phyloP scores from a whole-genome alignment of 1,140 invertebrate species.

The Drosophila serrata region DNA sequence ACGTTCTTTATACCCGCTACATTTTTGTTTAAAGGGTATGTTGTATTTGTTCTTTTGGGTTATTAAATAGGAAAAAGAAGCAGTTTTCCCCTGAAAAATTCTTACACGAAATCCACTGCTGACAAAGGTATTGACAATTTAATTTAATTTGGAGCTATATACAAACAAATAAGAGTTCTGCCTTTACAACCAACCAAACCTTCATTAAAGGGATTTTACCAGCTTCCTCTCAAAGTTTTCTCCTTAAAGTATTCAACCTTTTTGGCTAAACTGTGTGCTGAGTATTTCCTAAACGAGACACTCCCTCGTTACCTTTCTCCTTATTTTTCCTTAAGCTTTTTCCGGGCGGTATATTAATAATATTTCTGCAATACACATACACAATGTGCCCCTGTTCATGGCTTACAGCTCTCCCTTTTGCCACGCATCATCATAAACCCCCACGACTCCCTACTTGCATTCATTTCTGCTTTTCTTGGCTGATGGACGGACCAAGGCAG shows the following conservation, averaged over 20 bases:
- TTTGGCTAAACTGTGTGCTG: no score
- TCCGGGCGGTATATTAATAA: conserved; percentile 71
- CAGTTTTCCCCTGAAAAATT: background rate
- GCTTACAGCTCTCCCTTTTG: background rate
- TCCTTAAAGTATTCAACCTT: background rate
- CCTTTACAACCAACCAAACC: background rate
- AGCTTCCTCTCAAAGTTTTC: background rate
- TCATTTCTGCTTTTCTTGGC: conserved; percentile 50
- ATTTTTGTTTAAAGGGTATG: conserved; percentile 8
- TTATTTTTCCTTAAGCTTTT: conserved; percentile 16
- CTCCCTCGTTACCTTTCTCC: background rate
- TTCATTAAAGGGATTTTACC: background rate
- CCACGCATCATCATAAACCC: conserved; percentile 58
- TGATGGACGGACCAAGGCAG: conserved; percentile 50
- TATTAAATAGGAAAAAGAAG: background rate
- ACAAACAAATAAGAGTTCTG: background rate
- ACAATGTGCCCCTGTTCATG: conserved; percentile 7
- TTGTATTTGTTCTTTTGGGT: background rate
- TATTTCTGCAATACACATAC: conserved; percentile 38
- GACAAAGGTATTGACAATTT: background rate
- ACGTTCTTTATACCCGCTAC: background rate
- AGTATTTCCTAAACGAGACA: background rate
- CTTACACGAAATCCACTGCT: background rate
- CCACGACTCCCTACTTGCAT: conserved; percentile 66
- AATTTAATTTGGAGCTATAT: background rate